Base-by-base conservation (phyloP, 2,888 invertebrate genomes). In the Tinea semifulvella region DNA sequence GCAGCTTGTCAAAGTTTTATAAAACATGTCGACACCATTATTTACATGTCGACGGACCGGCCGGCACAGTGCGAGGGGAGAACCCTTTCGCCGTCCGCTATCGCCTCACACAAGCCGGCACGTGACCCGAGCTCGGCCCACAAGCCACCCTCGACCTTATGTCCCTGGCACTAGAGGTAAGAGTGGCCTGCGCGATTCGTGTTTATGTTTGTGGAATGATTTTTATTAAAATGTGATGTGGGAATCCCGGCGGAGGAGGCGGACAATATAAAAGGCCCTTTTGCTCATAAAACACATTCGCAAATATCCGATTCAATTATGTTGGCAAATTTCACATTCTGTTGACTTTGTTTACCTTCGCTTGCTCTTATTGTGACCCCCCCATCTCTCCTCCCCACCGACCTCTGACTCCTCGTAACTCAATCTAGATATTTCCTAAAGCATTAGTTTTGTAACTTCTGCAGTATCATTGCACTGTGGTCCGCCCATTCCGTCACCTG, bases 121-220 rank as follows among this genome's bases (percentile, higher is more conserved):
- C 38, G 18, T 19, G 38, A 10, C 11, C 31, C 31, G 6, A 8
- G 6, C 13, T 11, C 31, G 31, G 18, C 18, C 17, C 31, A 5
- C 38, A 10, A 6, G 38, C 38, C 38, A 8, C n/a, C 3, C 5
- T 38, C 38, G 20, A 16, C 38, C 18, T 8, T 38, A 38, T 17
- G 3, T 3, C 17, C 11, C 38, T 4, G 14, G 20, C 38, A 14
- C 16, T 11, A 38, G 8, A 6, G 20, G 2, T 2, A 2, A 4
- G 6, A 10, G 17, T 38, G 14, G 18, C 38, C 5, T 5, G 31
- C 13, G 3, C 31, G 31, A 2, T 2, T 13, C 2, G 14, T 31
- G 31, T 31, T 31, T 31, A 31, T 31, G 31, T 31, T 31, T 31
- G 31, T 11, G 31, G 31, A 31, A 31, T 31, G 31, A 31, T 31